Percentiles rank a stretch among this genome's conserved stretches.
Evolutionary conservation across 2,797 vertebrate genomes (phyloP).

Genomic region (Rhynchotus rufescens): DNA sequence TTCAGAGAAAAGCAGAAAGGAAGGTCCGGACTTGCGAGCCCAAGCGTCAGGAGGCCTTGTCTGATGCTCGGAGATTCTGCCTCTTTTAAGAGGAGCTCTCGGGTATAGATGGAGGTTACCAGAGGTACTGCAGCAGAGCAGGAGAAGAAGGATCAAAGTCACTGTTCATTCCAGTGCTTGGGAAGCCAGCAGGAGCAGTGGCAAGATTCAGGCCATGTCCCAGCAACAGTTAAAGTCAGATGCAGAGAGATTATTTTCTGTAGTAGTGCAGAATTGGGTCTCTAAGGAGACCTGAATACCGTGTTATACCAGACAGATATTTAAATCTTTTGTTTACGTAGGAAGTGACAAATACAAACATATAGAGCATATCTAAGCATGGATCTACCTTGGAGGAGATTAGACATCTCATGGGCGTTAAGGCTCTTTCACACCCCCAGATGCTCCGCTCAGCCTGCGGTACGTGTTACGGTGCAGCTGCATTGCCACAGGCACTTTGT

Average conservation of each 20-base stretch:
- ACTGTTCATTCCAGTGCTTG: neutral
- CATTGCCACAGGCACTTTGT: no score
- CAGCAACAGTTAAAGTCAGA: neutral
- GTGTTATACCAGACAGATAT: neutral
- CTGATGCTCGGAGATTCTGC: neutral
- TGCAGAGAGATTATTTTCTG: neutral
- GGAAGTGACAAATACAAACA: no score
- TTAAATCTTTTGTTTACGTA: no score
- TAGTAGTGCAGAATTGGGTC: neutral
- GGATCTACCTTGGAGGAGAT: no score
- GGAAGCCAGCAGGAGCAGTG: neutral
- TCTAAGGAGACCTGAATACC: neutral
- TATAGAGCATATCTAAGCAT: no score
- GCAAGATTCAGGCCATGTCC: neutral
- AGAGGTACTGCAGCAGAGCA: neutral
- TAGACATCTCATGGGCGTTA: no score
- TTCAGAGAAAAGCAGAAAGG: no score
- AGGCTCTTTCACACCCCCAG: no score
- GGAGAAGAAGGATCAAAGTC: neutral
- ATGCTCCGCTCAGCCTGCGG: no score
- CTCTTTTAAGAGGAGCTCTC: neutral
- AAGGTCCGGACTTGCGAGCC: neutral
- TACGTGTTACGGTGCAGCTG: no score
- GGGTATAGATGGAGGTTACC: no score
- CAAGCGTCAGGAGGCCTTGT: neutral